Conservation (phyloP, 2,113 vertebrate species). For the Phrynocephalus versicolor region DNA sequence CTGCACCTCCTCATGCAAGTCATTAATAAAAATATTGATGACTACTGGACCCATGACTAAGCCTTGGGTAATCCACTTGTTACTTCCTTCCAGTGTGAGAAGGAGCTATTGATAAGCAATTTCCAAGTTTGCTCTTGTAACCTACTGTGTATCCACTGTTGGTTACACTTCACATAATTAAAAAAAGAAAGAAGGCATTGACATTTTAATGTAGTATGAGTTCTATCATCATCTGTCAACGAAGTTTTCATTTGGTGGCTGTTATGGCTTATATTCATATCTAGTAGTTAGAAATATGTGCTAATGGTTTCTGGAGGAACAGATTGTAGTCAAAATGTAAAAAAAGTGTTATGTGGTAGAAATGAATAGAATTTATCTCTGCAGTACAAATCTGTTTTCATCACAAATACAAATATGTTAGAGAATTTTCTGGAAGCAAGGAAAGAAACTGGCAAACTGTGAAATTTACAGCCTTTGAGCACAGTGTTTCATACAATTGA, state of each 20-base stretch:
- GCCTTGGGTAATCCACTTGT: too few species aligned
- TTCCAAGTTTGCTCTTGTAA: too few species aligned
- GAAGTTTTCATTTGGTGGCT: conserved; percentile 73
- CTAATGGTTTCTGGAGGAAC: conserved; percentile 69
- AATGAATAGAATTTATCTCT: conserved; percentile 78
- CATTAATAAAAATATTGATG: too few species aligned
- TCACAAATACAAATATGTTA: conserved; percentile 71
- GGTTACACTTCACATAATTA: too few species aligned
- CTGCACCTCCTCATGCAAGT: too few species aligned
- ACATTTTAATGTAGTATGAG: conserved; percentile 40
- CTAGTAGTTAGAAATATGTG: conserved; percentile 71
- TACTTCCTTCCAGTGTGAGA: too few species aligned
- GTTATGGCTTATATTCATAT: conserved; percentile 64
- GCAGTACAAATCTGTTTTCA: conserved; percentile 78
- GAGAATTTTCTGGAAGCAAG: conserved; percentile 75
- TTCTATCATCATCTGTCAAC: conserved; percentile 54
- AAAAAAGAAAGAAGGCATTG: background rate
- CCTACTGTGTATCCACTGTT: too few species aligned
- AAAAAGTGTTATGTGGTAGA: conserved; percentile 69
- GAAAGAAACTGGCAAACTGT: conserved; percentile 61
- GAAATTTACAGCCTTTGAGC: conserved; percentile 62
- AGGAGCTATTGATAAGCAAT: too few species aligned
- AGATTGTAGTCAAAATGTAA: conserved; percentile 61
- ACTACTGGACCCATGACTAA: too few species aligned
- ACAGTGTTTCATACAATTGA: conserved; percentile 66